phyloP scores from a whole-genome alignment of 2,113 vertebrate genomes.

The Vulpes vulpes region DNA sequence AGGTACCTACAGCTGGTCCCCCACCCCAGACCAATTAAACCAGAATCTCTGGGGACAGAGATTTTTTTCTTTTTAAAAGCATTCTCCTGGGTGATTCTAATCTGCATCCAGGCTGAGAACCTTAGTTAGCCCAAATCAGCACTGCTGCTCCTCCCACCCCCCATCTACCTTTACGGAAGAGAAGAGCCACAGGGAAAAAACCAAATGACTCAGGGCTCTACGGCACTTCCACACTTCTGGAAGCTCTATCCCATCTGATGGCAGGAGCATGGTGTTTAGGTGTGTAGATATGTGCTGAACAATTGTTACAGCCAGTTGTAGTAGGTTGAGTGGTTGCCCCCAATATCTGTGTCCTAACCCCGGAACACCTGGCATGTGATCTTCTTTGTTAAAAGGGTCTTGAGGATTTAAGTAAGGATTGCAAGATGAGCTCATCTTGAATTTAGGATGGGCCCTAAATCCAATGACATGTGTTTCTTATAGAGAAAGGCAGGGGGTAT shows the following conservation, averaged over 20 bases:
- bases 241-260: too few species aligned
- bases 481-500: neutral
- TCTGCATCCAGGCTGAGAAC: too few species aligned
- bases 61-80: too few species aligned
- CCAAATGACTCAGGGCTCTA: neutral
- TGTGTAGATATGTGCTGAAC: neutral
- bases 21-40: neutral
- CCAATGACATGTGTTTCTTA: neutral
- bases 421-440: neutral
- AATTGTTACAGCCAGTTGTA: fast-evolving
- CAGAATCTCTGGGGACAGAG: neutral
- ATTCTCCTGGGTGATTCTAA: neutral
- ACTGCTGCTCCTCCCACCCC: neutral
- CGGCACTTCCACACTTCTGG: too few species aligned
- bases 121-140: neutral
- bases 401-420: neutral
- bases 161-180: neutral
- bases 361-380: fast-evolving
- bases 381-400: neutral
- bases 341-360: neutral
- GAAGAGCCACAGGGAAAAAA: neutral
- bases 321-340: neutral
- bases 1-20: too few species aligned
- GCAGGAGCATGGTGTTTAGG: neutral
- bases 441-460: too few species aligned